These are phyloP conservation scores for Triplophysa tibetana DNA, from an alignment of 2,113 vertebrate genomes.

Conservation along the genomic window DNA sequence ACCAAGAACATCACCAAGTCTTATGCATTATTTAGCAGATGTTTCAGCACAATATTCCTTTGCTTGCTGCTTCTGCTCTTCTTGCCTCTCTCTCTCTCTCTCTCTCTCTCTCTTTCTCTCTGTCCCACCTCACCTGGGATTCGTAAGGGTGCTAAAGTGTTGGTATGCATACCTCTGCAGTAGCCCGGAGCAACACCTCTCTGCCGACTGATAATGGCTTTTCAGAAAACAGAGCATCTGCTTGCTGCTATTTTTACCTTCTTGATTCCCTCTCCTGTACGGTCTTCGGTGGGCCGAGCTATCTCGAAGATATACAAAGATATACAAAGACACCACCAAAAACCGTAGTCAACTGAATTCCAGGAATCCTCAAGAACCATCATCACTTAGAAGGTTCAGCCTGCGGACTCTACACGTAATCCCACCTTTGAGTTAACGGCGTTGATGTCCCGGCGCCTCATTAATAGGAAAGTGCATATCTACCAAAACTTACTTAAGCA, in stretches of 20 bases:
- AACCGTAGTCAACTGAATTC: neutral
- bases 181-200: constrained; percentile 43
- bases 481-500: constrained; percentile 8
- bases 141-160: constrained; percentile 38
- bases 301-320: constrained; percentile 36
- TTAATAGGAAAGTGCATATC: constrained; percentile 21
- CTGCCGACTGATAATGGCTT: constrained; percentile 56
- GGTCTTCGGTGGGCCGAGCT: constrained; percentile 41
- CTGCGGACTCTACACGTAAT: constrained; percentile 15
- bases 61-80: neutral
- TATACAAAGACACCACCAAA: constrained; percentile 4
- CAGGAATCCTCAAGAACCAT: neutral
- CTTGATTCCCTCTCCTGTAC: constrained; percentile 42
- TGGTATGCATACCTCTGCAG: constrained; percentile 42
- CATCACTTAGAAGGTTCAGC: neutral
- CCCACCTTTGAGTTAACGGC: neutral
- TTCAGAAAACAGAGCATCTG: constrained; percentile 54
- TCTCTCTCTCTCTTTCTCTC: constrained; percentile 1
- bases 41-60: constrained; percentile 12
- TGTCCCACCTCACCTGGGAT: constrained; percentile 14
- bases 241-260: constrained; percentile 51
- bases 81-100: constrained; percentile 16
- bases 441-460: constrained; percentile 28
- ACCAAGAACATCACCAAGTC: constrained; percentile 3
- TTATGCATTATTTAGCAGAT: constrained; percentile 35